These are phyloP conservation scores for Lophius americanus DNA, from an alignment of 2,797 vertebrate species.

Conservation along the genomic window DNA sequence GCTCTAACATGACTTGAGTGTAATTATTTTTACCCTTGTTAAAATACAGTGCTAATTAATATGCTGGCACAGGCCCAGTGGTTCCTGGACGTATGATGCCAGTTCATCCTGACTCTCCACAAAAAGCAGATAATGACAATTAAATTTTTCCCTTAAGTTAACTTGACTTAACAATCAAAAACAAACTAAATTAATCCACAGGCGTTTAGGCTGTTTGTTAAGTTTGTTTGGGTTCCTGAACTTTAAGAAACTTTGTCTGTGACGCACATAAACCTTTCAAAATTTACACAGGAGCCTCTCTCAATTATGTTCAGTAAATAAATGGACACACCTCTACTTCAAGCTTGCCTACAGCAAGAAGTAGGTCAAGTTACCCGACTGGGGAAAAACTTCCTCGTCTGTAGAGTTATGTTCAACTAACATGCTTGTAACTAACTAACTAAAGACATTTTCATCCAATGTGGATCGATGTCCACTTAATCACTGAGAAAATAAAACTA, in stretches of 20 bases:
- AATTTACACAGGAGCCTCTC: slow-evolving; percentile 50
- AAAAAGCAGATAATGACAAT: slow-evolving; percentile 6
- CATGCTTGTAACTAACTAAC: background rate
- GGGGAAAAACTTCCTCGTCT: slow-evolving; percentile 13
- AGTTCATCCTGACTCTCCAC: background rate
- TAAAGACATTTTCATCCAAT: background rate
- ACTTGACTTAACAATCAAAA: background rate
- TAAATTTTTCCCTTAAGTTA: background rate
- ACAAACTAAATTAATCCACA: background rate
- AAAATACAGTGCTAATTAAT: background rate
- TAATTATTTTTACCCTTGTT: slow-evolving; percentile 2
- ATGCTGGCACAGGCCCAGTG: background rate
- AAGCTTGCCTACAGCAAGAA: slow-evolving; percentile 7
- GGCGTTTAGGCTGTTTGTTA: slow-evolving; percentile 10
- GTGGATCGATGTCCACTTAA: too few species aligned
- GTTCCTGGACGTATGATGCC: slow-evolving; percentile 7
- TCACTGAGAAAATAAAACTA: too few species aligned
- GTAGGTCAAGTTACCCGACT: slow-evolving; percentile 24
- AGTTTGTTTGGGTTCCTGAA: slow-evolving; percentile 31
- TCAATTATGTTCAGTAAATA: slow-evolving; percentile 26
- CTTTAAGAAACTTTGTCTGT: slow-evolving; percentile 14
- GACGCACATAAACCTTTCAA: slow-evolving; percentile 40
- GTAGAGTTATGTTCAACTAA: slow-evolving; percentile 1
- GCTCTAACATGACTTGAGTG: background rate
- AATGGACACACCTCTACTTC: slow-evolving; percentile 60